Conservation (phyloP, 2,888 invertebrate species). For the Drosophila anceps region DNA sequence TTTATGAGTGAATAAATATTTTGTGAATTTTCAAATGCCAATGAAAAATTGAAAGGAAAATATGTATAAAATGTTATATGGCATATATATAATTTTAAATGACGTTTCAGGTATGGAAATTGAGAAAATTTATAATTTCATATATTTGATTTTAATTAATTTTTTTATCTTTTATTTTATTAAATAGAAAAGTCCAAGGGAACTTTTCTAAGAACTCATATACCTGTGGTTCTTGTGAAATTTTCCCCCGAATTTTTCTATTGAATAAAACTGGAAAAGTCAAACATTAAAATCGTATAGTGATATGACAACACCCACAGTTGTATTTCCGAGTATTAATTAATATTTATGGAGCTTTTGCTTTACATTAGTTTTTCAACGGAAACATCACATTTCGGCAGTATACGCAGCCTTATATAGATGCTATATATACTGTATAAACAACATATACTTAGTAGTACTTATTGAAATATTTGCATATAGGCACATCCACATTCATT, state of each 20-base stretch:
- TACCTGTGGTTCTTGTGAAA: no score
- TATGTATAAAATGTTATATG: neutral
- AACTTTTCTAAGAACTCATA: neutral
- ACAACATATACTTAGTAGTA: slow-evolving; percentile 6
- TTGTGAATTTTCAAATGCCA: neutral
- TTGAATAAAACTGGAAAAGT: neutral
- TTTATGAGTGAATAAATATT: neutral
- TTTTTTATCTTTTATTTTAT: no score
- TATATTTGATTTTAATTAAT: no score
- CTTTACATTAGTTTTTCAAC: neutral
- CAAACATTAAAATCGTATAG: neutral
- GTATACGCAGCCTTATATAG: neutral
- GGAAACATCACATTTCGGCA: neutral
- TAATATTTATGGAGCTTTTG: neutral
- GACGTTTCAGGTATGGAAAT: neutral
- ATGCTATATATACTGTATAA: slow-evolving; percentile 1
- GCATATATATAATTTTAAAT: neutral
- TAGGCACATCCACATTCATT: slow-evolving; percentile 10
- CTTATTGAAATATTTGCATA: slow-evolving; percentile 1
- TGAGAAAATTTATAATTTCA: no score
- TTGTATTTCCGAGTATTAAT: neutral
- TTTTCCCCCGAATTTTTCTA: no score
- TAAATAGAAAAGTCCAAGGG: no score
- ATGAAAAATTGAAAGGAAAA: neutral
- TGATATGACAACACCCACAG: accelerated